Percentiles rank a stretch among this genome's conserved stretches.
Conservation (phyloP, 2,113 vertebrate species). For the Hippocampus guttulatus region DNA sequence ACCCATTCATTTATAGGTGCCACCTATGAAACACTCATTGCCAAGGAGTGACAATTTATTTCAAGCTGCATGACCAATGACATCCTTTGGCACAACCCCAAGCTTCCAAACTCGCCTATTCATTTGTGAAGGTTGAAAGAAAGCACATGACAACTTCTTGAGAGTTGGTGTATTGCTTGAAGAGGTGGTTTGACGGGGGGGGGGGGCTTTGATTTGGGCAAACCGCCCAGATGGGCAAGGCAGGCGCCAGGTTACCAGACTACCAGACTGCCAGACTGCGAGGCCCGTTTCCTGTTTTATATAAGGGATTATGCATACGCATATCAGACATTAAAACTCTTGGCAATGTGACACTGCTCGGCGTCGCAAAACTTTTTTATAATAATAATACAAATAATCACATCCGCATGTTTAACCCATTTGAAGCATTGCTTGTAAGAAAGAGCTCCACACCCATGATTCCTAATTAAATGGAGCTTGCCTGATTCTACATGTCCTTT, state of each 20-base stretch:
- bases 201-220: constrained; percentile 19
- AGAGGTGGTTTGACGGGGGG: constrained; percentile 31
- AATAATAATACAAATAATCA: background rate
- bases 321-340: constrained; percentile 78
- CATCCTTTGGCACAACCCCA: constrained; percentile 34
- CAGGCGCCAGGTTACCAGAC: constrained; percentile 62
- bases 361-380: constrained; percentile 74
- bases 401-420: background rate
- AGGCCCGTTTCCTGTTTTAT: constrained; percentile 87
- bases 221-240: constrained; percentile 71
- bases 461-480: background rate
- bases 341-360: constrained; percentile 22
- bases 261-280: constrained; percentile 68
- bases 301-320: constrained; percentile 86
- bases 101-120: background rate
- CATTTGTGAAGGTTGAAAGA: background rate
- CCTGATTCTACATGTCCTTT: background rate
- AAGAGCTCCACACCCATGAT: constrained; percentile 9
- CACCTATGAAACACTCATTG: constrained; percentile 50
- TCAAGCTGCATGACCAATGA: constrained; percentile 50
- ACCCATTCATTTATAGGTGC: constrained; percentile 72
- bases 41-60: background rate
- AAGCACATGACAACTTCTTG: constrained; percentile 11
- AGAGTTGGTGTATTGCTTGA: constrained; percentile 21
- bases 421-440: constrained; percentile 2